Conservation (phyloP, 2,888 invertebrate genomes). For the Ophion ellenae region DNA sequence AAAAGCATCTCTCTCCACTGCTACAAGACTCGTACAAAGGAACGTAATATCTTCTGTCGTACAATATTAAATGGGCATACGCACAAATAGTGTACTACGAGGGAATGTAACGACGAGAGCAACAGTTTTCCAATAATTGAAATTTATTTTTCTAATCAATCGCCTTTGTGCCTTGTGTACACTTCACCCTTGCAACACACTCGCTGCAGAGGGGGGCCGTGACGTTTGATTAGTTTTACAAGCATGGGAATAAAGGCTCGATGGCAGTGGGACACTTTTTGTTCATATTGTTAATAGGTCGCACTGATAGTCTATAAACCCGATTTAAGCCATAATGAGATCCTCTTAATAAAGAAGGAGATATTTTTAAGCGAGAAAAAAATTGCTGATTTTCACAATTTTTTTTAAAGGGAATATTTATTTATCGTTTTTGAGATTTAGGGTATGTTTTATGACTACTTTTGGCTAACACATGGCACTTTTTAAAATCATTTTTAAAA, state of each 20-base stretch:
- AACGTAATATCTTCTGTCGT: slow-evolving; percentile 31
- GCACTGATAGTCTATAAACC: too few relatives aligned
- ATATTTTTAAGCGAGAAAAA: too few relatives aligned
- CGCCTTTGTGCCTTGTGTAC: slow-evolving; percentile 27
- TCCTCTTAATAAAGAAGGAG: too few relatives aligned
- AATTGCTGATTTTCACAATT: too few relatives aligned
- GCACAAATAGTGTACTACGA: neutral
- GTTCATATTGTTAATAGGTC: too few relatives aligned
- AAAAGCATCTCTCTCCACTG: slow-evolving; percentile 48
- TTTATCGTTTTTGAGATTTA: too few relatives aligned
- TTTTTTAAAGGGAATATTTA: too few relatives aligned
- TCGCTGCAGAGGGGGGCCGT: slow-evolving; percentile 9
- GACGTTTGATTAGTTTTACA: slow-evolving; percentile 32
- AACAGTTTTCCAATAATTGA: slow-evolving; percentile 66
- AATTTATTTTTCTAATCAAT: slow-evolving; percentile 55
- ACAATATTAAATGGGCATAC: neutral
- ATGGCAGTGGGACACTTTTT: neutral
- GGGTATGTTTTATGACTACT: too few relatives aligned
- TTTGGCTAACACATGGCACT: too few relatives aligned
- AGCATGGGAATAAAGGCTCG: neutral
- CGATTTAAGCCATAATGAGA: too few relatives aligned
- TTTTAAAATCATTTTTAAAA: too few relatives aligned
- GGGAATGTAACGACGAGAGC: slow-evolving; percentile 24
- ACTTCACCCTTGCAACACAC: neutral
- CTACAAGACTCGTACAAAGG: slow-evolving; percentile 43